Evolutionary conservation across 2,113 vertebrate species (phyloP).

Genomic region (Parotia lawesii): DNA sequence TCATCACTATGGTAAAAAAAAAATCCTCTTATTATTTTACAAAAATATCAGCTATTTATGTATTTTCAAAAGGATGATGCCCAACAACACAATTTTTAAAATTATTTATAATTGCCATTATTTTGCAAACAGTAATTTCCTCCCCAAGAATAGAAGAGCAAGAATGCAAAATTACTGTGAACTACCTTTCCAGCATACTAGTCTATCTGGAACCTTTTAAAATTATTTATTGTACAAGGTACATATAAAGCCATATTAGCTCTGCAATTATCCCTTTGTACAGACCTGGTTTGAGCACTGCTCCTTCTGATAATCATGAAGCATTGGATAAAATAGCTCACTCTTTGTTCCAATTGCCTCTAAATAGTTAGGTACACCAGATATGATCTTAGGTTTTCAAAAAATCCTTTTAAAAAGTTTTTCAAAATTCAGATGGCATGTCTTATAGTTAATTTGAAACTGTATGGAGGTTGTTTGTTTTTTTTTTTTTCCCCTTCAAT

Average conservation of each 20-base stretch:
- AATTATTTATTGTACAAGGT: not conserved
- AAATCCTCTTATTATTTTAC: not conserved
- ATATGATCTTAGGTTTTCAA: not conserved
- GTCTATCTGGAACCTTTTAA: not conserved
- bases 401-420: not conserved
- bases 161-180: not conserved
- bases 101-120: not conserved
- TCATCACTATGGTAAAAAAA: not conserved
- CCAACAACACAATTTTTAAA: not conserved
- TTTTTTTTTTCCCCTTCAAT: not conserved
- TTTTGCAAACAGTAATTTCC: slow-evolving; percentile 11
- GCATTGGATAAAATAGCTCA: not conserved
- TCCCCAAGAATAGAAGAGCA: not conserved
- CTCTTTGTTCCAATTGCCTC: not conserved
- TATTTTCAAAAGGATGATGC: not conserved
- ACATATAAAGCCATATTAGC: not conserved
- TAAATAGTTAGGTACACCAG: not conserved
- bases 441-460: not conserved
- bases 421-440: not conserved
- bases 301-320: not conserved
- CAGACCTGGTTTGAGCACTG: not conserved
- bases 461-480: not conserved
- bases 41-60: not conserved
- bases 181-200: not conserved
- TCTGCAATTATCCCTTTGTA: not conserved